Percentiles rank a stretch among this genome's conserved stretches.
Evolutionary conservation across 2,888 invertebrate species (phyloP).

Genomic region (Stegana nigrithorax): DNA sequence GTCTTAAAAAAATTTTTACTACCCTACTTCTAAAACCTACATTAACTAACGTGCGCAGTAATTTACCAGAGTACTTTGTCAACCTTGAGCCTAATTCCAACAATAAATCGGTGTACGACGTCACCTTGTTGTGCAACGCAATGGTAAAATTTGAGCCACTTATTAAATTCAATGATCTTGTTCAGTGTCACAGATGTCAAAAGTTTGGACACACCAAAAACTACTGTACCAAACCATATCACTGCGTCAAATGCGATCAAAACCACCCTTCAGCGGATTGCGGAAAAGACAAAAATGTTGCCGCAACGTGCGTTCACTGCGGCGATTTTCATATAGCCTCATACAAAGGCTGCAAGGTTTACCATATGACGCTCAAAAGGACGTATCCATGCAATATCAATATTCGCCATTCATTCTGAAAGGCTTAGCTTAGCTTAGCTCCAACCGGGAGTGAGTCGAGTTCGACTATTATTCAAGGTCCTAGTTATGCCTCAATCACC

Average conservation of each 20-base stretch:
- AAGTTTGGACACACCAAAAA: neutral
- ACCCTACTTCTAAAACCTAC: neutral
- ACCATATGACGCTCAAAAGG: neutral
- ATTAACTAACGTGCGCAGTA: neutral
- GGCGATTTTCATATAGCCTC: neutral
- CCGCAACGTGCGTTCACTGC: neutral
- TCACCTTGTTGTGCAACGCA: neutral
- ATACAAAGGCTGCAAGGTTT: neutral
- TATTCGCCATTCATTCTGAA: too few species aligned
- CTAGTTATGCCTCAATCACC: too few species aligned
- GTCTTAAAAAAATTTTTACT: neutral
- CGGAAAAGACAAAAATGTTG: neutral
- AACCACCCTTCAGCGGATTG: neutral
- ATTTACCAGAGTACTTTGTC: neutral
- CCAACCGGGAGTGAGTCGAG: too few species aligned
- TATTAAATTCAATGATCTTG: neutral
- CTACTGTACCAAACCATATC: neutral
- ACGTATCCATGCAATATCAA: too few species aligned
- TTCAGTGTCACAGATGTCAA: neutral
- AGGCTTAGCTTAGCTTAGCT: too few species aligned
- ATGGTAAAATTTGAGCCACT: too few species aligned
- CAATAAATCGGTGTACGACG: neutral
- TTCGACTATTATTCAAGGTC: too few species aligned
- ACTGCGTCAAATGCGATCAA: neutral
- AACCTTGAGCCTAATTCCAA: neutral